phyloP scores from a whole-genome alignment of 92 coral and sea anemone species.

The Hydrozoanthus gracilis region DNA sequence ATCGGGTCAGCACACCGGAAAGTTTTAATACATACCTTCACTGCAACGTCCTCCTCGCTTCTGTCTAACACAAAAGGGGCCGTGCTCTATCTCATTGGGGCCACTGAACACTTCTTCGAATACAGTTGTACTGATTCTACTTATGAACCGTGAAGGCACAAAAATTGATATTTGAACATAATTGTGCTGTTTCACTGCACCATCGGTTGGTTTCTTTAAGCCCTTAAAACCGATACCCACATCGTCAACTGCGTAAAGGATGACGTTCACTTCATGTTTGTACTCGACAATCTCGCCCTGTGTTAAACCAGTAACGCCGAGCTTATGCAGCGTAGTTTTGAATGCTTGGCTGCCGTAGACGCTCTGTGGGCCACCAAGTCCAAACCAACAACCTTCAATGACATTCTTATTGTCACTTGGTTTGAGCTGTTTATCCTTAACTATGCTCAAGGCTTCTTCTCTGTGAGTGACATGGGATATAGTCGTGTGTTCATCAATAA shows the following conservation, averaged over 20 bases:
- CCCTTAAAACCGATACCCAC: background rate
- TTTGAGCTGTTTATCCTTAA: constrained; percentile 7
- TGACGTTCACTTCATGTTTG: constrained; percentile 66
- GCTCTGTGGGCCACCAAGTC: too few species aligned
- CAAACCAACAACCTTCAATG: constrained; percentile 68
- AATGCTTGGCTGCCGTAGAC: constrained; percentile 60
- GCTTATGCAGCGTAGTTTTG: constrained; percentile 51
- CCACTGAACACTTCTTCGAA: constrained; percentile 23
- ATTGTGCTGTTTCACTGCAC: background rate
- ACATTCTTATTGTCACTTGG: constrained; percentile 66
- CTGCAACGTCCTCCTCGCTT: constrained; percentile 4
- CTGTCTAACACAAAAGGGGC: constrained; percentile 47
- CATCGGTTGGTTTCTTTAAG: constrained; percentile 56
- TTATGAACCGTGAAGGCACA: constrained; percentile 58
- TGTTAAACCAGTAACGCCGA: constrained; percentile 51
- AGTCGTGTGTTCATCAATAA: constrained; percentile 45
- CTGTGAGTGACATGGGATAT: constrained; percentile 68
- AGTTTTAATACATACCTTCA: background rate
- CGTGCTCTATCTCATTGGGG: constrained; percentile 17
- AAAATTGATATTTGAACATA: constrained; percentile 61
- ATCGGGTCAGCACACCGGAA: too few species aligned
- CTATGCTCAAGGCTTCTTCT: constrained; percentile 46
- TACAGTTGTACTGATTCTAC: background rate
- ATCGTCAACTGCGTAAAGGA: constrained; percentile 57
- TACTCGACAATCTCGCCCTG: constrained; percentile 74